A percentile compares a stretch with the other conserved stretches of the same genome.
phyloP scores from a whole-genome alignment of 92 coral and sea anemone species.

The Porites rus region DNA sequence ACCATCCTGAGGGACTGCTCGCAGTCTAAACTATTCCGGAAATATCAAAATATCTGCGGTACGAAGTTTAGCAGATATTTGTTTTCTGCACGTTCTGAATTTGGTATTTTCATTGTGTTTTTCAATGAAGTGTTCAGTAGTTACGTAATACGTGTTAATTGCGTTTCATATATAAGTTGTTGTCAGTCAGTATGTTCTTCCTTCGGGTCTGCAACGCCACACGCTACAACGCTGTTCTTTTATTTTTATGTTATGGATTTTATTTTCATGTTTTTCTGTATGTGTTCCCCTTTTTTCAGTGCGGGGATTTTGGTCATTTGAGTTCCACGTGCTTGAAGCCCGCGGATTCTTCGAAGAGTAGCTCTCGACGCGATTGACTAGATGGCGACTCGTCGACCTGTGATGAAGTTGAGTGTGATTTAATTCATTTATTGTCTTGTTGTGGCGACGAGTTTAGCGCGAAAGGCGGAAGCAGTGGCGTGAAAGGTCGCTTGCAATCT shows the following conservation, averaged over 20 bases:
- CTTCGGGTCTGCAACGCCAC: too few species aligned
- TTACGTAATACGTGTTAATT: slow-evolving; percentile 8
- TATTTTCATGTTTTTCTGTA: too few species aligned
- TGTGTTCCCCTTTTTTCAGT: too few species aligned
- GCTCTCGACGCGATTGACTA: too few species aligned
- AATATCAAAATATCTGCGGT: slow-evolving; percentile 64
- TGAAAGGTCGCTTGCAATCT: too few species aligned
- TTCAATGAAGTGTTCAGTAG: slow-evolving; percentile 14
- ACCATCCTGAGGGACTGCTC: too few species aligned
- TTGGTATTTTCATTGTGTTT: neutral
- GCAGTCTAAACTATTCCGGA: too few species aligned
- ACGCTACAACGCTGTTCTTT: too few species aligned
- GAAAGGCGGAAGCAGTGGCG: too few species aligned
- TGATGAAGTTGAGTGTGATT: slow-evolving; percentile 4
- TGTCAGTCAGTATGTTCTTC: neutral
- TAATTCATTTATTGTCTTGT: slow-evolving; percentile 8
- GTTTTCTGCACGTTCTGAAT: slow-evolving; percentile 9
- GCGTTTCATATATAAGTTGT: slow-evolving; percentile 18
- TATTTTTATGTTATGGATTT: too few species aligned
- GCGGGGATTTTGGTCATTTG: slow-evolving; percentile 59
- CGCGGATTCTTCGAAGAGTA: neutral
- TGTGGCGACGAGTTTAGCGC: slow-evolving; percentile 12
- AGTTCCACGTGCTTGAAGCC: slow-evolving; percentile 53
- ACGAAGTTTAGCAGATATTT: slow-evolving; percentile 70
- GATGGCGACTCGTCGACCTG: too few species aligned